Evolutionary conservation across 2,797 vertebrate genomes (phyloP).

Genomic region (Hemibagrus guttatus): DNA sequence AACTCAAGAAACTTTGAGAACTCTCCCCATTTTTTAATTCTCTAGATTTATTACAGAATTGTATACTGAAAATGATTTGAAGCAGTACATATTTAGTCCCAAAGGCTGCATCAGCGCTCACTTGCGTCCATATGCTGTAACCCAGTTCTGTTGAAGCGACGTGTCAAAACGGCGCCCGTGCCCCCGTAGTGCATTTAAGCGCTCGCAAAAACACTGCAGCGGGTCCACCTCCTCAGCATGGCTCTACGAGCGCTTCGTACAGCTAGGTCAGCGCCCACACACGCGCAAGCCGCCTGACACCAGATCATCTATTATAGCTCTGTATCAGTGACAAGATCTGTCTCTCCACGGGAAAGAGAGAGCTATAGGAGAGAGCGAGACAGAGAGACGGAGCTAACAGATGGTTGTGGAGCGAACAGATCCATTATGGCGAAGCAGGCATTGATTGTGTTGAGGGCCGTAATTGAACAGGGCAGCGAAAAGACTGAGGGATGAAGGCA

Average conservation of each 20-base stretch:
- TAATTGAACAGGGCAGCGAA: slow-evolving; percentile 44
- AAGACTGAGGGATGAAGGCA: slow-evolving; percentile 34
- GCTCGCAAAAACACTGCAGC: not conserved
- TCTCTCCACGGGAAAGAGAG: slow-evolving; percentile 24
- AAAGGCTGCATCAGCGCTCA: not conserved
- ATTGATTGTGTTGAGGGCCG: slow-evolving; percentile 40
- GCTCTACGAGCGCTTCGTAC: not conserved
- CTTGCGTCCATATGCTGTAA: not conserved
- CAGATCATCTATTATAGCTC: slow-evolving; percentile 40
- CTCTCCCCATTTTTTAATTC: not conserved
- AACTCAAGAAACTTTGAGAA: not conserved
- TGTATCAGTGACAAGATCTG: slow-evolving; percentile 40
- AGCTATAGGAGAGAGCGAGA: slow-evolving; percentile 7
- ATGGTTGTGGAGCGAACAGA: slow-evolving; percentile 30
- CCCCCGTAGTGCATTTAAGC: not conserved
- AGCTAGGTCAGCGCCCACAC: slow-evolving; percentile 43
- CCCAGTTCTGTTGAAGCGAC: not conserved
- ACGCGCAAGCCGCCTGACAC: slow-evolving; percentile 12
- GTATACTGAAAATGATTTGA: not conserved
- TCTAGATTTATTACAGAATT: not conserved
- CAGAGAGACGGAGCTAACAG: slow-evolving; percentile 18
- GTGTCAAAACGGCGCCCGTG: not conserved
- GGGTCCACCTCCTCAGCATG: slow-evolving; percentile 1
- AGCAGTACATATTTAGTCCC: not conserved
- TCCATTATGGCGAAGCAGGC: slow-evolving; percentile 37